These are phyloP conservation scores for Neodiprion lecontei DNA, from an alignment of 1,140 invertebrate species.

Conservation along the genomic window DNA sequence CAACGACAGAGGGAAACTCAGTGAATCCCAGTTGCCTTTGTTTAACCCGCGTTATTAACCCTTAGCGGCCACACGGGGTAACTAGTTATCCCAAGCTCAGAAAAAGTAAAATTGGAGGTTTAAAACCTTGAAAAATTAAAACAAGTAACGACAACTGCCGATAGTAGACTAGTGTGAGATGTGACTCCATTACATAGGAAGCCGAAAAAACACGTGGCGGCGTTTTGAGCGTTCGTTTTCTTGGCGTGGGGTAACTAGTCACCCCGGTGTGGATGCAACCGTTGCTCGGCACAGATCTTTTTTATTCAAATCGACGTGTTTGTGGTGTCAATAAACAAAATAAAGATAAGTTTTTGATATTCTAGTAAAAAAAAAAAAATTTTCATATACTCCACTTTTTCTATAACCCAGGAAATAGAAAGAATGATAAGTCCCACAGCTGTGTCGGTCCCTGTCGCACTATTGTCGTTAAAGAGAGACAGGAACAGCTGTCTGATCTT, in stretches of 20 bases:
- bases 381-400: no score
- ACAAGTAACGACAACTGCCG: slow-evolving; percentile 4
- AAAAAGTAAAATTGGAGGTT: no score
- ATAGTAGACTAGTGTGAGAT: slow-evolving; percentile 4
- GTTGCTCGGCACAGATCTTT: slow-evolving; percentile 1
- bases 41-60: no score
- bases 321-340: slow-evolving; percentile 4
- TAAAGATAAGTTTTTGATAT: slow-evolving; percentile 5
- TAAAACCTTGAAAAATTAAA: neutral
- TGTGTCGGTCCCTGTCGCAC: no score
- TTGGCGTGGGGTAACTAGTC: slow-evolving; percentile 6
- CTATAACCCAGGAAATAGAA: no score
- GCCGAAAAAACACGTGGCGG: neutral
- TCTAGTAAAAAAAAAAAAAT: neutral
- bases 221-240: slow-evolving; percentile 7
- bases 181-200: slow-evolving; percentile 7
- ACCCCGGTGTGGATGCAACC: slow-evolving; percentile 3
- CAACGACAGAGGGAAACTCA: no score
- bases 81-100: no score
- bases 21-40: no score
- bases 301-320: neutral
- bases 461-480: no score
- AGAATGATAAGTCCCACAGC: no score
- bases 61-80: no score
- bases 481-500: no score